Evolutionary conservation across 2,113 vertebrate species (phyloP), one percentile per base, ranked within the genome.

Genomic region (Psittacus erithacus): DNA sequence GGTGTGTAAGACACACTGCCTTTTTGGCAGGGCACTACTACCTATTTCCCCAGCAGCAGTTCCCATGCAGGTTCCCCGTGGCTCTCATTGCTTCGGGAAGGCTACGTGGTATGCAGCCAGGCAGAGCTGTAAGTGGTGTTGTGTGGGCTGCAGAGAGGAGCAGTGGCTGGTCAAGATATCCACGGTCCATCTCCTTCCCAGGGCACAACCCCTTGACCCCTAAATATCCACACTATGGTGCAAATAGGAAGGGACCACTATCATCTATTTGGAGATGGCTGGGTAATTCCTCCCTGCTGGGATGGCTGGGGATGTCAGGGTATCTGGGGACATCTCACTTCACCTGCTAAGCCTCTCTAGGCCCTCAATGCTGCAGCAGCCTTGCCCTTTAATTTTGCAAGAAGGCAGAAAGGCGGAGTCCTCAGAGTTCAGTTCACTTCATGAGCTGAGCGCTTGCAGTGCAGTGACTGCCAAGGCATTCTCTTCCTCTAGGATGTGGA

Each of bases 401-500:
- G 55, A 24, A 93, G 53, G 39, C 10, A 88, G 60, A 92, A 86
- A 79, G 18, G 35, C 53, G 74, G 52, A 35, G 12, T 33, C 14
- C 33, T 79, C 28, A 31, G 68, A 47, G 59, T 92, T 87, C 80
- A 91, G 38, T 39, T 90, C 9, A 2, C 41, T 53, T 78, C 22
- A 6, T 43, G 55, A 86, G 11, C 18, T 16, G 31, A 86, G 33
- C 0, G 5, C 39, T 92, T 1, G 3, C 39, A 75, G 88, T 14
- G 11, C 19, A 33, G 75, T 2, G 3, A 41, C 39, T 96, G 96
- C 93, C 93, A 94, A 95, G 70, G 76, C 84, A 91, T 92, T 96
- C 86, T 50, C 82, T 93, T 94, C 77, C 69, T 95, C 77, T 85
- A 88, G 82, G 90, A 94, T 87, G 52, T 62, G 77, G 52, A 95